These are phyloP conservation scores for Cephalopachus bancanus DNA, from an alignment of 2,797 vertebrate genomes.

Conservation along the genomic window DNA sequence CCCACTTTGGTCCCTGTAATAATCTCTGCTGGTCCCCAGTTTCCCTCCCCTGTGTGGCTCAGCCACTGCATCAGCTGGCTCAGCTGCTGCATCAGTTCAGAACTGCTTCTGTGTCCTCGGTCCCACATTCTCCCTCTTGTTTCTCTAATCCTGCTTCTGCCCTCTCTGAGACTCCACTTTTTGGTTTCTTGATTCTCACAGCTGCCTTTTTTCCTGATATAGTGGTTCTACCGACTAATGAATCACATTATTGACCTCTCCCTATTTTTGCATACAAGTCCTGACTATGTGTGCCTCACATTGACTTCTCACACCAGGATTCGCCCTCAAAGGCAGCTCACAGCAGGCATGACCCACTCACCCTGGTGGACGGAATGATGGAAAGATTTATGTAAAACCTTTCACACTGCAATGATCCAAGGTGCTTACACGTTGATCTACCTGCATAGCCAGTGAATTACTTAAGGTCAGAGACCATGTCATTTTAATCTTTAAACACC, in stretches of 20 bases:
- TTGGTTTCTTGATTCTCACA: background rate
- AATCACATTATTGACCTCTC: background rate
- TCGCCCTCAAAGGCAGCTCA: background rate
- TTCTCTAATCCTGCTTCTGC: background rate
- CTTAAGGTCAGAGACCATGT: background rate
- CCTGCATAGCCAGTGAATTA: background rate
- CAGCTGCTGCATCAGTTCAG: background rate
- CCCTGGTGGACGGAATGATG: background rate
- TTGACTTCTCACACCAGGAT: background rate
- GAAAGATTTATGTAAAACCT: background rate
- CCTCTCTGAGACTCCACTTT: background rate
- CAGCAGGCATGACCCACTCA: background rate
- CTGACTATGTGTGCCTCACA: background rate
- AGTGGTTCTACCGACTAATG: background rate
- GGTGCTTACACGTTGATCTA: background rate
- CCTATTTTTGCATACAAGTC: background rate
- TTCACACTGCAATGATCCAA: background rate
- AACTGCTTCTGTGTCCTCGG: background rate
- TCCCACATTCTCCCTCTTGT: background rate
- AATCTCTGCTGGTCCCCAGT: background rate
- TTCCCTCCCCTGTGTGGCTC: background rate
- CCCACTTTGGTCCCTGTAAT: background rate
- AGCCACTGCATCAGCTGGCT: background rate
- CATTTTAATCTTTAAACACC: background rate
- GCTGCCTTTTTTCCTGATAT: background rate